Evolutionary conservation across 2,797 vertebrate species (phyloP).

Genomic region (Cyprinodon diabolis): DNA sequence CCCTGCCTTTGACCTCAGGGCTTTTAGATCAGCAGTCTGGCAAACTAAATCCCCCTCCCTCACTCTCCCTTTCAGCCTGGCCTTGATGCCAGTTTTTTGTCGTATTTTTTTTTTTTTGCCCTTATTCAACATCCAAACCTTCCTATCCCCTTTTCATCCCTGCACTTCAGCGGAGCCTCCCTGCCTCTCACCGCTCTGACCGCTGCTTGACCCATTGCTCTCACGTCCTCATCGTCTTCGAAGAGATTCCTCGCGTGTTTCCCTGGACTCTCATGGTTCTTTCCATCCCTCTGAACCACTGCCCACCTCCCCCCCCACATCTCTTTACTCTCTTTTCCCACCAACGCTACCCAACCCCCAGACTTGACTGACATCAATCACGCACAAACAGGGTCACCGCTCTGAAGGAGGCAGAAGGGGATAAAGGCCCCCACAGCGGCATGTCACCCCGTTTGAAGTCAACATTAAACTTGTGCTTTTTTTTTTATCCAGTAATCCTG

Average conservation of each 20-base stretch:
- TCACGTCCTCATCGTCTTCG: slow-evolving; percentile 33
- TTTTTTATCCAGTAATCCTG: too few relatives aligned
- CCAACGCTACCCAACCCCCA: slow-evolving; percentile 17
- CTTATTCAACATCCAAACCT: background rate
- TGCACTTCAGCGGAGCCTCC: slow-evolving; percentile 24
- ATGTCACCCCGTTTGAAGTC: slow-evolving; percentile 1
- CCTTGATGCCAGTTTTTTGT: slow-evolving; percentile 46
- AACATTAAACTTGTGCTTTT: background rate
- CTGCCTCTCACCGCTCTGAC: slow-evolving; percentile 27
- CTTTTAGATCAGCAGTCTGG: slow-evolving; percentile 41
- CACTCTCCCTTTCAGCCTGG: background rate
- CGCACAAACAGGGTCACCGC: slow-evolving; percentile 40
- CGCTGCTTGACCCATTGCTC: slow-evolving; percentile 28
- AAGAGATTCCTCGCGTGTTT: slow-evolving; percentile 38
- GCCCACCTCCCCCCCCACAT: slow-evolving; percentile 4
- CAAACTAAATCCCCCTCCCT: slow-evolving; percentile 31
- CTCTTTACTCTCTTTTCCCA: slow-evolving; percentile 34
- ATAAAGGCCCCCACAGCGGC: slow-evolving; percentile 33
- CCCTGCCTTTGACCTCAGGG: slow-evolving; percentile 45
- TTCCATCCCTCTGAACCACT: slow-evolving; percentile 26
- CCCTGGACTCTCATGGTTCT: slow-evolving; percentile 16
- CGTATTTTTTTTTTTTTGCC: background rate
- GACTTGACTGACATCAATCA: slow-evolving; percentile 53
- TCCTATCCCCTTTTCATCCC: slow-evolving; percentile 45
- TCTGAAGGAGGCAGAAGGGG: slow-evolving; percentile 33